Evolutionary conservation across 2,113 vertebrate species (phyloP), one percentile per base, ranked within the genome.

Genomic region (Malurus elegans): DNA sequence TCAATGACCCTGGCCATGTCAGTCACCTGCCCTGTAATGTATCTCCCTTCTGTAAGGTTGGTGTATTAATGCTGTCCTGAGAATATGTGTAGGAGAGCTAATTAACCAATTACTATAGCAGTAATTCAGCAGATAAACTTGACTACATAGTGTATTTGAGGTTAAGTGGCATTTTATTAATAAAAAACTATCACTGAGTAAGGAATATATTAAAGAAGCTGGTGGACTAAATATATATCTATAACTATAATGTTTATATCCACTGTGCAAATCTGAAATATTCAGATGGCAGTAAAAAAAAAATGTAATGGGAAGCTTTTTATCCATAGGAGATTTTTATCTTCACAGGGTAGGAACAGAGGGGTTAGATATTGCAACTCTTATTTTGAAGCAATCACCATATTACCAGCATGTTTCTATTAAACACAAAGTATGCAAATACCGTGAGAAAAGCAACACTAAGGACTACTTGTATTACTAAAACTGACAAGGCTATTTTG

Each of bases 341-440:
- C 29, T 75, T 90, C 44, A 34, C 10, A 23, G 62, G 12, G 12
- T 86, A 66, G 50, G 64, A 94, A 79, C 18, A 60, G 76, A 86
- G 62, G 36, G 29, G 65, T 9, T 64, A 89, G 57, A 85, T 88
- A 58, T 42, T 88, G 32, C 47, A 86, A 61, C 36, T 82, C 25
- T 65, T 93, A 6, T 90, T 92, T 56, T 48, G 78, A 86, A 94
- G 64, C 61, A 92, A 90, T 28, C 40, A 92, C 25, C 16, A 3
- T 61, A 44, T 79, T 90, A 79, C 87, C 86, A 85, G 36, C 58
- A 61, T 85, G 66, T 70, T 58, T 51, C 53, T 95, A 88, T 87
- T 95, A 96, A 97, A 97, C 92, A 81, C 28, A 80, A 97, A 94
- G 53, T 72, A 85, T 62, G 64, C 45, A 96, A 95, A 97, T 72